phyloP scores from a whole-genome alignment of 2,113 vertebrate genomes.

The Cebus imitator region DNA sequence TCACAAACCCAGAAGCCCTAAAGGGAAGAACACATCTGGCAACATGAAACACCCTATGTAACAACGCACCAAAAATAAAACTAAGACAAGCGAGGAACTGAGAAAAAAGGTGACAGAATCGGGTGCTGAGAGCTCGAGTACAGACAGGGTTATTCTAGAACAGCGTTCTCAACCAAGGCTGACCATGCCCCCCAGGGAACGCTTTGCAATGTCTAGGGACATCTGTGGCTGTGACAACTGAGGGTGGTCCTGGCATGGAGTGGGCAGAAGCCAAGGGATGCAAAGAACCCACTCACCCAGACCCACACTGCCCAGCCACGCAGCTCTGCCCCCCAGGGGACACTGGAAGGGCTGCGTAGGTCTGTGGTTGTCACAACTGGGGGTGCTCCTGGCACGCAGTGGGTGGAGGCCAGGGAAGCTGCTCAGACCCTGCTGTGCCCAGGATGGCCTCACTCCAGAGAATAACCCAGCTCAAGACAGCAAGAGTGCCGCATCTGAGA shows the following conservation, averaged over 20 bases:
- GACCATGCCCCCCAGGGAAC: neutral
- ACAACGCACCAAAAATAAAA: constrained; percentile 38
- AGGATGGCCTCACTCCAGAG: neutral
- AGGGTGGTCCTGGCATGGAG: neutral
- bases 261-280: neutral
- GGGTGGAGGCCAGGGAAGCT: neutral
- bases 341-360: neutral
- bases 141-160: no score
- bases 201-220: accelerated
- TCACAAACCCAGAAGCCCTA: neutral
- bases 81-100: neutral
- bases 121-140: neutral
- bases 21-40: neutral
- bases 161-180: neutral
- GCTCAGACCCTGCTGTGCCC: neutral
- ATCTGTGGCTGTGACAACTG: no score
- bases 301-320: neutral
- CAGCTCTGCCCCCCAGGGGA: neutral
- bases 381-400: neutral
- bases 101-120: neutral
- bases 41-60: neutral
- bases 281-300: no score
- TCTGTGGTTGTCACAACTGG: neutral
- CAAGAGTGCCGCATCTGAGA: neutral
- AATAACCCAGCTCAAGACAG: neutral